A percentile compares a stretch with the other conserved stretches of the same genome.
phyloP scores from a whole-genome alignment of 2,113 vertebrate genomes.

The Boleophthalmus pectinirostris region DNA sequence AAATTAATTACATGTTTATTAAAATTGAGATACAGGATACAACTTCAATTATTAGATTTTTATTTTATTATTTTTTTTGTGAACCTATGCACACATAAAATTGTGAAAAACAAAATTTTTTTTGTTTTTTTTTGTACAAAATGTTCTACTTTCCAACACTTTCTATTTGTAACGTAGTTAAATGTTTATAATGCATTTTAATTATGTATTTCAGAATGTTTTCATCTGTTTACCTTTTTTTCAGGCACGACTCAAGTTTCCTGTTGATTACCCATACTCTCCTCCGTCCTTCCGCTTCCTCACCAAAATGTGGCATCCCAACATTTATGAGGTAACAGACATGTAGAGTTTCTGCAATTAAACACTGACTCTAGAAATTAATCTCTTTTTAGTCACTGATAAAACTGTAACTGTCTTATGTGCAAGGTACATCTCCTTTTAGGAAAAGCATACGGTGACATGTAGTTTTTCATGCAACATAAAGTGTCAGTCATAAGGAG shows the following conservation, averaged over 20 bases:
- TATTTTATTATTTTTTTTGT: no score
- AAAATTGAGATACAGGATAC: no score
- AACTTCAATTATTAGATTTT: no score
- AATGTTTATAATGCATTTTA: neutral
- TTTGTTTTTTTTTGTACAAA: no score
- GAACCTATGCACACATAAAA: no score
- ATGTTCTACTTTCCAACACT: no score
- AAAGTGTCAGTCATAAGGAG: neutral
- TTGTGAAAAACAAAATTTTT: no score
- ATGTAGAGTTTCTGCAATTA: neutral
- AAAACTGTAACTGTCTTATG: neutral
- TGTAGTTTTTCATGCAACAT: neutral
- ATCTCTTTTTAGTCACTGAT: neutral
- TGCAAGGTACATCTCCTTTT: neutral
- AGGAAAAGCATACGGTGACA: neutral
- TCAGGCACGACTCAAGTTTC: slow-evolving; percentile 93
- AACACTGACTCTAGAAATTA: neutral
- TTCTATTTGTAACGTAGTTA: neutral
- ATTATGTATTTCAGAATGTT: neutral
- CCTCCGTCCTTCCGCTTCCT: slow-evolving; percentile 93
- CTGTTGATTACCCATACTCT: slow-evolving; percentile 95
- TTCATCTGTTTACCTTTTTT: slow-evolving; percentile 18
- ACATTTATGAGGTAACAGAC: slow-evolving; percentile 90
- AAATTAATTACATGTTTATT: no score
- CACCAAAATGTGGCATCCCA: slow-evolving; percentile 99